Evolutionary conservation across 2,797 vertebrate species (phyloP), one percentile per base, ranked within the genome.

Genomic region (Setipinna tenuifilis): DNA sequence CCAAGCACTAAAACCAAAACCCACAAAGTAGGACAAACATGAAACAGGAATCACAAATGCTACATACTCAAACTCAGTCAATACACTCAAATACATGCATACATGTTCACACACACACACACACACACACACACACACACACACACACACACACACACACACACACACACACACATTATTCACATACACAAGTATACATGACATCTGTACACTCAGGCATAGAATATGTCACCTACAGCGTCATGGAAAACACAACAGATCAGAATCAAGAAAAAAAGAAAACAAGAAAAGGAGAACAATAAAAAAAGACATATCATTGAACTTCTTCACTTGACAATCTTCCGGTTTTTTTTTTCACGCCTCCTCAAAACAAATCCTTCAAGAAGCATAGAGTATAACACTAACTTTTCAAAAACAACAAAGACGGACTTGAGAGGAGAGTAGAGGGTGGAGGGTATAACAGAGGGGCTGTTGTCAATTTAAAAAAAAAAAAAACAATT

Each of bases 21-120:
- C 89, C 91, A 95, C 92, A 92, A 93, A 94, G 92, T 90, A 88
- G 88, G 91, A 93, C 93, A 91, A 86, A 94, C 92, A 94, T 89
- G 59, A 88, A 93, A 94, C 90, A 91, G 89, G 92, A 92, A 92
- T 93, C 90, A 90, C 71, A 78, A 41, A 78, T 44, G 71, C 35
- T 71, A 78, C 71, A 78, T 35, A 19, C 31, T 41, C 71, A 44
- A 71, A 71, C 2, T 35, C 68, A 44, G 16, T 78, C 61, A 10
- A 9, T 10, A 87, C 85, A 31, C 41, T 28, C 41, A 50, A 41
- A 82, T 68, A 84, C 46, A 84, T 50, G 46, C 41, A 58, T 83
- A 83, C 83, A 21, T 83, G 81, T 23, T 46, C 81, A 57, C 84
- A 71, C 84, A 61, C 82, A 71, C 50, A 23, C 68, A 82, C 75